phyloP scores from a whole-genome alignment of 2,797 vertebrate genomes.

The Echeneis naucrates region DNA sequence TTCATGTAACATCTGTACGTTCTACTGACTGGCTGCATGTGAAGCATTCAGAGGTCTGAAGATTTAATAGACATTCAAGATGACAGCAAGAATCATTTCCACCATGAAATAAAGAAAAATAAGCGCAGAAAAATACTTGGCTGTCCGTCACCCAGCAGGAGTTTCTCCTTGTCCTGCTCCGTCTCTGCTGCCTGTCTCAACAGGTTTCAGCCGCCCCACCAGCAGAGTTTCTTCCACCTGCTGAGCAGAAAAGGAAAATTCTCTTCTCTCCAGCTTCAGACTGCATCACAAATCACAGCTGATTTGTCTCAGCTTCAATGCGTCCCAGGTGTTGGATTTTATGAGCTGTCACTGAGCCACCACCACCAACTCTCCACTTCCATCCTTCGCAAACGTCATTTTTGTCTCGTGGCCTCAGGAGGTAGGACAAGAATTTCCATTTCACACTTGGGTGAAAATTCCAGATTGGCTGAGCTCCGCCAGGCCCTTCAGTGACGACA shows the following conservation, averaged over 20 bases:
- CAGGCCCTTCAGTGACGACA: constrained; percentile 33
- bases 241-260: constrained; percentile 13
- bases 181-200: constrained; percentile 2
- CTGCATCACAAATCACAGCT: background rate
- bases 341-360: background rate
- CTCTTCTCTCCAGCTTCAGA: constrained; percentile 1
- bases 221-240: constrained; percentile 9
- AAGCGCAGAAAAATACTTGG: background rate
- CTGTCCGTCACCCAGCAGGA: background rate
- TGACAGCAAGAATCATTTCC: too few relatives aligned
- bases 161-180: background rate
- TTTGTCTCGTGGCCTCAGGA: constrained; percentile 47
- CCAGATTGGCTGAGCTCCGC: constrained; percentile 55
- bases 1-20: too few relatives aligned
- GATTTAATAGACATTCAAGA: too few relatives aligned
- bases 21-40: too few relatives aligned
- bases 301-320: constrained; percentile 1
- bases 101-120: background rate
- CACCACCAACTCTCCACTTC: constrained; percentile 15
- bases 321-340: constrained; percentile 22
- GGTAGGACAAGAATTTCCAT: constrained; percentile 62
- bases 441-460: constrained; percentile 62
- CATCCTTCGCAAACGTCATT: constrained; percentile 23
- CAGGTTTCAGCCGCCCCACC: background rate
- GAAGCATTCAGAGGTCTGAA: too few relatives aligned